phyloP scores from a whole-genome alignment of 2,113 vertebrate species.

The Alethe diademata region DNA sequence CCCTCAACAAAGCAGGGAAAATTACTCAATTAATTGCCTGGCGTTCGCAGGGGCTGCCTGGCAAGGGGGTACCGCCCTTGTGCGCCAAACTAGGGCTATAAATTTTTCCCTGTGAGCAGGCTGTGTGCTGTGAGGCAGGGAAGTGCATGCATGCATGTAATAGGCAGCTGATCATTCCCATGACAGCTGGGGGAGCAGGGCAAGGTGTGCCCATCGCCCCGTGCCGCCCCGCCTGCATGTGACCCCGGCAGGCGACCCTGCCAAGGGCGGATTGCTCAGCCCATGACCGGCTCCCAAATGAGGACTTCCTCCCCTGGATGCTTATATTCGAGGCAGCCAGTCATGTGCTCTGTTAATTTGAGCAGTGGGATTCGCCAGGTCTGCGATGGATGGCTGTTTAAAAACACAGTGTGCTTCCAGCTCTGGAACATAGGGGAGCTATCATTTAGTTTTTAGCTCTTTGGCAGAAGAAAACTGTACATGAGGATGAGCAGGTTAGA shows the following conservation, averaged over 20 bases:
- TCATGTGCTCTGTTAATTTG: constrained; percentile 36
- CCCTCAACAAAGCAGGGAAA: constrained; percentile 24
- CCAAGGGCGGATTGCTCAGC: neutral
- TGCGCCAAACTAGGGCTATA: constrained; percentile 72
- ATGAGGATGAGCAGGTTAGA: constrained; percentile 25
- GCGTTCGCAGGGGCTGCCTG: neutral
- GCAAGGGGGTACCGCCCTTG: constrained; percentile 19
- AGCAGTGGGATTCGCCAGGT: neutral
- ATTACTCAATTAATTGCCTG: constrained; percentile 34
- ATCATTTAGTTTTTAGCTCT: constrained; percentile 5
- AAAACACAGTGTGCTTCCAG: neutral
- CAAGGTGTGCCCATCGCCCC: constrained; percentile 73
- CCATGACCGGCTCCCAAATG: neutral
- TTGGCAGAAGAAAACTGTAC: neutral
- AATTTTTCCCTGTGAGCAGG: constrained; percentile 80
- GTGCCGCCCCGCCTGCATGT: constrained; percentile 60
- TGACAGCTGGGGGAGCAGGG: constrained; percentile 73
- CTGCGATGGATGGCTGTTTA: neutral
- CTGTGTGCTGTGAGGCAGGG: constrained; percentile 76
- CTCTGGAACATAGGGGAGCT: neutral
- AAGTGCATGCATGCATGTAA: constrained; percentile 85
- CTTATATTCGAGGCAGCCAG: neutral
- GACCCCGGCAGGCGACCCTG: constrained; percentile 42
- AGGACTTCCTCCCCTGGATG: neutral
- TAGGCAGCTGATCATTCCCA: constrained; percentile 87